phyloP scores from a whole-genome alignment of 1,140 invertebrate genomes.

The Antheraea mylitta region DNA sequence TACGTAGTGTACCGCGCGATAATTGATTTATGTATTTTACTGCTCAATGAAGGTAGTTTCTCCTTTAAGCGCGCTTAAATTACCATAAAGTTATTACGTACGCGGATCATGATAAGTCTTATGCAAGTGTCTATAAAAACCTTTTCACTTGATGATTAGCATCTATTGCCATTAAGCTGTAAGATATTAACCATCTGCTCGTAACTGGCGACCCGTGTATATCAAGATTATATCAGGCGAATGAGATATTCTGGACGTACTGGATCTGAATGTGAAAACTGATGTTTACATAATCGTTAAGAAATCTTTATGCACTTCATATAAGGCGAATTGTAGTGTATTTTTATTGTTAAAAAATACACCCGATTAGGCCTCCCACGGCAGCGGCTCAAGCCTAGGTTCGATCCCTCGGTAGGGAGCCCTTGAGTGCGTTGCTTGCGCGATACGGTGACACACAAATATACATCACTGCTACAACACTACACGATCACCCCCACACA shows the following conservation, averaged over 20 bases:
- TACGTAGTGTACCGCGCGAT: not conserved
- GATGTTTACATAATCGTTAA: not conserved
- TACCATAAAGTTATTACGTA: not conserved
- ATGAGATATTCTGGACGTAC: not conserved
- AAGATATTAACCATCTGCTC: not conserved
- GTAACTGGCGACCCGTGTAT: constrained; percentile 2
- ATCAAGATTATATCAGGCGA: constrained; percentile 9
- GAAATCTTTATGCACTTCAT: not conserved
- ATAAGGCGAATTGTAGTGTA: not conserved
- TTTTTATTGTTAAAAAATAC: not conserved
- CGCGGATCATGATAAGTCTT: not conserved
- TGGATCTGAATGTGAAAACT: not conserved
- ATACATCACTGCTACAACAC: no score
- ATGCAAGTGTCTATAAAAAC: constrained; percentile 1
- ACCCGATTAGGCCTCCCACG: no score
- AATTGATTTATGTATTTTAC: not conserved
- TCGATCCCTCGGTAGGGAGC: no score
- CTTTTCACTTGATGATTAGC: not conserved
- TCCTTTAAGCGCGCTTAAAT: not conserved
- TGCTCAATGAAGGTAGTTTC: not conserved
- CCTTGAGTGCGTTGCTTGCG: no score
- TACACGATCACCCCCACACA: no score
- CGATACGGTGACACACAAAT: no score
- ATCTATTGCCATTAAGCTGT: constrained; percentile 13
- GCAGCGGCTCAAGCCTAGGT: no score